Conservation (phyloP, 2,888 invertebrate species). For the Lepidochrysops patricia region DNA sequence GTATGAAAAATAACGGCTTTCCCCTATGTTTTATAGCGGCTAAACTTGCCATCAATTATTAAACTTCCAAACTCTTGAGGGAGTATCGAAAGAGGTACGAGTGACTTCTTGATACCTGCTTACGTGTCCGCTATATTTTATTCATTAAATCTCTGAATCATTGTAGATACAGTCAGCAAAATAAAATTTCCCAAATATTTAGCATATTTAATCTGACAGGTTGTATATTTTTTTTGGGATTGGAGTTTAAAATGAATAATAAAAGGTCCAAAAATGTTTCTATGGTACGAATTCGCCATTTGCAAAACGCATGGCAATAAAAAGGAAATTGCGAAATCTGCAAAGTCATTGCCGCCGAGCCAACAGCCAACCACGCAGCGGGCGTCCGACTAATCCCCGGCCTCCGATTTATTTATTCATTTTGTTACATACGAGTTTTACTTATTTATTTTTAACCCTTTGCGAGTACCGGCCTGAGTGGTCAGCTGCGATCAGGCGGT, state of each 20-base stretch:
- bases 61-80: slow-evolving; percentile 54
- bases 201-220: no score
- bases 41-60: slow-evolving; percentile 72
- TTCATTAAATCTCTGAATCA: not conserved
- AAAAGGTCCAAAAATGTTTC: not conserved
- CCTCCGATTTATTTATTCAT: slow-evolving; percentile 44
- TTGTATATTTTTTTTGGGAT: no score
- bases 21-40: slow-evolving; percentile 64
- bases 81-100: slow-evolving; percentile 49
- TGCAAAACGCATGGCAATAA: slow-evolving; percentile 14
- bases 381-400: slow-evolving; percentile 48
- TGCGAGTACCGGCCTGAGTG: slow-evolving; percentile 37
- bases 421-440: slow-evolving; percentile 38
- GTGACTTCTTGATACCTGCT: slow-evolving; percentile 31
- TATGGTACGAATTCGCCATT: slow-evolving; percentile 12
- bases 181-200: no score
- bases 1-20: slow-evolving; percentile 54
- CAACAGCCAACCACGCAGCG: slow-evolving; percentile 47
- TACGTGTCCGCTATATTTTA: slow-evolving; percentile 14
- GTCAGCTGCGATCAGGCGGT: slow-evolving; percentile 19
- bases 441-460: slow-evolving; percentile 54
- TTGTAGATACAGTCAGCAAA: not conserved
- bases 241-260: not conserved
- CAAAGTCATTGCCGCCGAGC: slow-evolving; percentile 54
- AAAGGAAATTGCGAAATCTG: slow-evolving; percentile 23